phyloP scores from a whole-genome alignment of 2,797 vertebrate genomes.

The Xenentodon cancila region DNA sequence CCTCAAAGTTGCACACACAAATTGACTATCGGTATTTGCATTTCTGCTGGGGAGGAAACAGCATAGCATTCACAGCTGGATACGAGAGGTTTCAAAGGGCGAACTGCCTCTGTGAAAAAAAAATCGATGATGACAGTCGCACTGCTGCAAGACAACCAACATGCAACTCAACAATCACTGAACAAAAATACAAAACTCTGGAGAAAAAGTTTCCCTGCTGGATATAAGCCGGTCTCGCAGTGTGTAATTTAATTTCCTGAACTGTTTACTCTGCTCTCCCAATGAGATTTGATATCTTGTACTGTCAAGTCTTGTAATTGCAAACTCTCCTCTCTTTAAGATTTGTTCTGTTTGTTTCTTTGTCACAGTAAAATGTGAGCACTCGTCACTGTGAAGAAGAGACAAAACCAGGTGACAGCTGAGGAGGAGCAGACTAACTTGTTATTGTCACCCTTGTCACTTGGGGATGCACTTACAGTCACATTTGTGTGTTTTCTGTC shows the following conservation, averaged over 20 bases:
- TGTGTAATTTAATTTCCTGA: slow-evolving; percentile 57
- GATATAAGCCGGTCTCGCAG: slow-evolving; percentile 49
- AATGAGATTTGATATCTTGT: slow-evolving; percentile 61
- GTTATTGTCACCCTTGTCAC: slow-evolving; percentile 46
- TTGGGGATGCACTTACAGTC: slow-evolving; percentile 19
- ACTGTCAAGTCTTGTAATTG: slow-evolving; percentile 40
- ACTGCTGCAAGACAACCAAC: slow-evolving; percentile 12
- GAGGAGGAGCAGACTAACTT: slow-evolving; percentile 30
- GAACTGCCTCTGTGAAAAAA: slow-evolving; percentile 42
- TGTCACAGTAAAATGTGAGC: slow-evolving; percentile 21
- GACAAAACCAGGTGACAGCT: slow-evolving; percentile 44
- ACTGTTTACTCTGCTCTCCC: slow-evolving; percentile 46
- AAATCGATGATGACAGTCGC: slow-evolving; percentile 36
- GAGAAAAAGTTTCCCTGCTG: slow-evolving; percentile 35
- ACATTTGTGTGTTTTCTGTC: slow-evolving; percentile 2
- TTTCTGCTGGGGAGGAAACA: slow-evolving; percentile 65
- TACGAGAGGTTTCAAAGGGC: slow-evolving; percentile 52
- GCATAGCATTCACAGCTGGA: slow-evolving; percentile 43
- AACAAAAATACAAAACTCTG: slow-evolving; percentile 56
- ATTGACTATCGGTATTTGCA: slow-evolving; percentile 41
- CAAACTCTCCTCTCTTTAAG: slow-evolving; percentile 23
- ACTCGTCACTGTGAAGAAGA: slow-evolving; percentile 29
- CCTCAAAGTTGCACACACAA: slow-evolving; percentile 5
- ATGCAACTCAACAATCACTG: background rate
- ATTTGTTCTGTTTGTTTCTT: slow-evolving; percentile 44